A percentile compares a stretch with the other conserved stretches of the same genome.
Evolutionary conservation across 2,113 vertebrate species (phyloP).

Genomic region (Tragelaphus strepsiceros): DNA sequence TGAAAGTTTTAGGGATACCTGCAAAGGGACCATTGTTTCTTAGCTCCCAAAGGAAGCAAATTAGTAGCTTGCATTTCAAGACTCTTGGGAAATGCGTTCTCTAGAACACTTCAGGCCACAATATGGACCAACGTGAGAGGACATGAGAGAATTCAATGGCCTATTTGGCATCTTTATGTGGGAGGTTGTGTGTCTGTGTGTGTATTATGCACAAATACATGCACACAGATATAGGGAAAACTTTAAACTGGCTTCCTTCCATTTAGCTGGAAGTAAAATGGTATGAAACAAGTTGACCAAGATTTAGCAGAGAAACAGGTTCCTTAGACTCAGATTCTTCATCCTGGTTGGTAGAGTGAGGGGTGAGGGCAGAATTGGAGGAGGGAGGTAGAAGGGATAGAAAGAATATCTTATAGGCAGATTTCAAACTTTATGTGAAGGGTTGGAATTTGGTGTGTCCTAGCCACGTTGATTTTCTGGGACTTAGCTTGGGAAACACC

Average conservation of each 20-base stretch:
- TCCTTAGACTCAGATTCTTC: background rate
- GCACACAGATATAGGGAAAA: background rate
- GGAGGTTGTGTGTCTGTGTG: background rate
- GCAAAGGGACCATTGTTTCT: background rate
- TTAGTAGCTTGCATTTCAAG: background rate
- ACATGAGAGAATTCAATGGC: background rate
- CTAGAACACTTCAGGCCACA: background rate
- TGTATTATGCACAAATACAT: background rate
- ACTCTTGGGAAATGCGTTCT: background rate
- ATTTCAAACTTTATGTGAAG: slow-evolving; percentile 39
- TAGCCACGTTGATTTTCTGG: background rate
- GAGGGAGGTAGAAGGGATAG: background rate
- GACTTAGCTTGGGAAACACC: slow-evolving; percentile 11
- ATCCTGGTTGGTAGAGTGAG: slow-evolving; percentile 15
- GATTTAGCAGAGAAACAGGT: slow-evolving; percentile 38
- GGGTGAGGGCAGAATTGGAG: background rate
- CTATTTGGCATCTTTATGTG: background rate
- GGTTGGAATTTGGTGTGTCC: background rate
- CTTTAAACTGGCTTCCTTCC: slow-evolving; percentile 10
- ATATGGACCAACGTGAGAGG: background rate
- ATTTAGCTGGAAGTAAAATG: slow-evolving; percentile 36
- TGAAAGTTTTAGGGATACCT: background rate
- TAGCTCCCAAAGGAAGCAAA: background rate
- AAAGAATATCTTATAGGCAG: slow-evolving; percentile 9
- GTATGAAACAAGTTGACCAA: background rate